These are phyloP conservation scores for Zoanthus solanderi DNA, from an alignment of 92 coral and sea anemone genomes.

Conservation along the genomic window DNA sequence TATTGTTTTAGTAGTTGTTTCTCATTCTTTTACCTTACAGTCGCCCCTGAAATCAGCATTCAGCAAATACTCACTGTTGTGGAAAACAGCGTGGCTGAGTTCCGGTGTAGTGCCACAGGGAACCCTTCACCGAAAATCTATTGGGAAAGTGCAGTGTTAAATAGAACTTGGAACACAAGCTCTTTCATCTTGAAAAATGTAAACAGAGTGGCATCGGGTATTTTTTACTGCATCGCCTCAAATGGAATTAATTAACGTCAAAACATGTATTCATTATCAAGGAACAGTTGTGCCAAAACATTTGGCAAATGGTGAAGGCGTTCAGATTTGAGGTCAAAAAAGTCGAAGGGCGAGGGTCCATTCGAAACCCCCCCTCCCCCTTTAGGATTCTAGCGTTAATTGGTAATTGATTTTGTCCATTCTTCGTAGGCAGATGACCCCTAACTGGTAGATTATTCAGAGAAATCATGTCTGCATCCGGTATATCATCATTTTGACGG, in stretches of 20 bases:
- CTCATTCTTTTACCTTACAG: background rate
- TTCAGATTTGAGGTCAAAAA: too few relatives aligned
- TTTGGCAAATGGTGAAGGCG: too few relatives aligned
- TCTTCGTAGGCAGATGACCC: too few relatives aligned
- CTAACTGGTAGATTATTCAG: too few relatives aligned
- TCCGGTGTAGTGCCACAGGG: conserved; percentile 31
- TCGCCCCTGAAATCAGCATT: background rate
- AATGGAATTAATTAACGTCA: background rate
- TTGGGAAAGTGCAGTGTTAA: background rate
- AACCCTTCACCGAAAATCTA: conserved; percentile 10
- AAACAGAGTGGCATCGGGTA: background rate
- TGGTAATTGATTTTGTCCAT: too few relatives aligned
- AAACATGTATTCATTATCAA: too few relatives aligned
- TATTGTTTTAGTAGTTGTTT: background rate
- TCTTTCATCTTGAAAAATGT: background rate
- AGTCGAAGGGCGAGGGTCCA: background rate
- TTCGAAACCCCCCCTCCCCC: too few relatives aligned
- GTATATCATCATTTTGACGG: too few relatives aligned
- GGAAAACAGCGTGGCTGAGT: conserved; percentile 17
- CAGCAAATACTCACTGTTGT: background rate
- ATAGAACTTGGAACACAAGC: conserved; percentile 6
- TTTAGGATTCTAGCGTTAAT: too few relatives aligned
- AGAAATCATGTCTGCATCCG: too few relatives aligned
- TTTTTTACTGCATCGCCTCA: conserved; percentile 16
- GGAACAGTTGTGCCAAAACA: too few relatives aligned